Conservation (phyloP, 2,888 invertebrate species). For the Micoletzkya japonica region DNA sequence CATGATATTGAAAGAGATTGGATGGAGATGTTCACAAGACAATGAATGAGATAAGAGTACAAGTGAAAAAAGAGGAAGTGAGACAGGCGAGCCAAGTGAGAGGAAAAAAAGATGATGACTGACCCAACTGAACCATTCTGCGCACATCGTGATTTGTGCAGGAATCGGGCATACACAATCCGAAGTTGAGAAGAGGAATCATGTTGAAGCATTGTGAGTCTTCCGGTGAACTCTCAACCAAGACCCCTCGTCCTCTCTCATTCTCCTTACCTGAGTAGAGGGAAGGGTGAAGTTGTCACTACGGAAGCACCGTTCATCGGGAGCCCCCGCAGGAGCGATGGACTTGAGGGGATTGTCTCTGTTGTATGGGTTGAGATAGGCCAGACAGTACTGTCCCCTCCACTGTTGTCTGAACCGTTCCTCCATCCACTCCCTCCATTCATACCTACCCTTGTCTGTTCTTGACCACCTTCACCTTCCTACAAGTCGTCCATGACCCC, state of each 20-base stretch:
- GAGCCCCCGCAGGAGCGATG: constrained; percentile 37
- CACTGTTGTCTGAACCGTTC: constrained; percentile 47
- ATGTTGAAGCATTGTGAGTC: constrained; percentile 59
- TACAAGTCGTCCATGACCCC: constrained; percentile 62
- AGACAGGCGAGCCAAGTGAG: no score
- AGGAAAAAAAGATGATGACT: no score
- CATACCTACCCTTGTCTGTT: constrained; percentile 55
- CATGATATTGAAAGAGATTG: no score
- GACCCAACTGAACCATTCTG: constrained; percentile 56
- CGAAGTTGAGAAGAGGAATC: constrained; percentile 61
- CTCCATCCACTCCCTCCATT: background rate
- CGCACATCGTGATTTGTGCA: constrained; percentile 63
- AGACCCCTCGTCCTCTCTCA: constrained; percentile 33
- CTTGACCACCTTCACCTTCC: constrained; percentile 59
- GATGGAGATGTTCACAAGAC: no score
- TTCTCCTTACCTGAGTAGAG: constrained; percentile 9
- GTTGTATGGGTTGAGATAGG: constrained; percentile 59
- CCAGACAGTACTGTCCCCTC: constrained; percentile 63
- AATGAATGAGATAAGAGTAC: no score
- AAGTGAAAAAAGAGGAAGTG: no score
- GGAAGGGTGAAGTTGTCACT: constrained; percentile 1
- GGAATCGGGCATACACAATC: constrained; percentile 63
- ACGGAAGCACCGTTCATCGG: constrained; percentile 32
- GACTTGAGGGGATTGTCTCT: constrained; percentile 59
- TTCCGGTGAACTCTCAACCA: constrained; percentile 31